Evolutionary conservation across 2,888 invertebrate genomes (phyloP).

Genomic region (Mythimna albipuncta): DNA sequence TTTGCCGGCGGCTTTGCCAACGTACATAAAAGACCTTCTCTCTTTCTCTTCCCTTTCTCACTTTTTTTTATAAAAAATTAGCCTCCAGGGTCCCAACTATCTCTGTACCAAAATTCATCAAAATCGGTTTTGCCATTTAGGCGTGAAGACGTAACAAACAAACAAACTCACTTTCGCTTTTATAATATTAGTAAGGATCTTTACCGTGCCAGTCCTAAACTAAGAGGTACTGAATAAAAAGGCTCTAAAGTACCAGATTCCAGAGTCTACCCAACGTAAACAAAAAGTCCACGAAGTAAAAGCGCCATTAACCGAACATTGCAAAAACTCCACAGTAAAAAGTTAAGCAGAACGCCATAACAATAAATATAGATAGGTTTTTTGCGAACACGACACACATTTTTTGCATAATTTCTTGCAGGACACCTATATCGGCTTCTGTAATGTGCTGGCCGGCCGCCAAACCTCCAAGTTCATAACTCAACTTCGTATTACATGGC

Average conservation of each 20-base stretch:
- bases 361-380: slow-evolving; percentile 43
- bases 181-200: too few species aligned
- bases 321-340: neutral
- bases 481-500: slow-evolving; percentile 33
- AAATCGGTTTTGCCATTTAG: too few species aligned
- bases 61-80: too few species aligned
- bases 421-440: slow-evolving; percentile 45
- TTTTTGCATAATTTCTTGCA: slow-evolving; percentile 54
- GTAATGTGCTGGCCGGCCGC: slow-evolving; percentile 50
- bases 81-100: too few species aligned
- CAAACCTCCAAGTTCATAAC: slow-evolving; percentile 43
- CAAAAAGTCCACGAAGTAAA: neutral
- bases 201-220: too few species aligned
- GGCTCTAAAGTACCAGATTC: neutral
- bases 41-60: too few species aligned
- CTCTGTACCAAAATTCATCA: too few species aligned
- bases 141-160: too few species aligned
- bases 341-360: slow-evolving; percentile 5
- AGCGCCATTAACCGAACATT: neutral
- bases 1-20: too few species aligned
- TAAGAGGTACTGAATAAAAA: too few species aligned
- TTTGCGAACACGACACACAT: slow-evolving; percentile 37
- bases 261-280: neutral
- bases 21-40: too few species aligned
- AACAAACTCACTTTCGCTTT: too few species aligned